Evolutionary conservation across 2,888 invertebrate species (phyloP), one percentile per base, ranked within the genome.

Genomic region (Cantharis rustica): DNA sequence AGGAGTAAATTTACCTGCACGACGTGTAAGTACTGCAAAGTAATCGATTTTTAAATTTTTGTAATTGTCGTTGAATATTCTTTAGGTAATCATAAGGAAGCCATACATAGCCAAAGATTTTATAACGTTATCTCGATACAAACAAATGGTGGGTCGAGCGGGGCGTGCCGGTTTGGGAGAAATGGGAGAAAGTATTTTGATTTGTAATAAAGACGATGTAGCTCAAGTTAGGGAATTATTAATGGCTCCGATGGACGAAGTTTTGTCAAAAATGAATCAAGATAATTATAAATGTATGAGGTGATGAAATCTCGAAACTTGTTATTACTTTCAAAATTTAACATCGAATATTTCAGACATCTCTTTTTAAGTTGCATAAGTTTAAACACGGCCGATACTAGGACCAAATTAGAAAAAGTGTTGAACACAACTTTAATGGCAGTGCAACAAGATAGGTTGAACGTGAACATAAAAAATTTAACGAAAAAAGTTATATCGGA

Each of bases 81-180:
- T 80, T 23, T 74, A 90, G 90, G 90, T 98, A 0, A 93, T 98
- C 71, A 89, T 98, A 80, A 91, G 98, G 79, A 93, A 95, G 70
- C 98, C 98, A 0, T 94, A 92, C 83, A 91, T 98, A 66, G 98
- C 95, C 0, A 89, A 90, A 61, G 91, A 92, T 16, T 93, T 95
- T 84, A 89, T 98, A 77, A 92, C 92, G 70, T 89, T 94, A 20
- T 93, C 94, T 80, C 92, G 93, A 80, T 99, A 99, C 88, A 95
- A 97, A 79, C 99, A 99, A 91, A 99, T 99, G 98, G 92, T 93
- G 72, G 98, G 98, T 1, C 90, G 98, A 72, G 98, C 98, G 5
- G 98, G 98, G 0, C 91, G 98, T 77, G 95, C 98, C 0, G 98
- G 98, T 1, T 90, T 96, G 80, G 94, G 95, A 31, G 91, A 92